Evolutionary conservation across 2,888 invertebrate species (phyloP).

Genomic region (Eulithis testata): DNA sequence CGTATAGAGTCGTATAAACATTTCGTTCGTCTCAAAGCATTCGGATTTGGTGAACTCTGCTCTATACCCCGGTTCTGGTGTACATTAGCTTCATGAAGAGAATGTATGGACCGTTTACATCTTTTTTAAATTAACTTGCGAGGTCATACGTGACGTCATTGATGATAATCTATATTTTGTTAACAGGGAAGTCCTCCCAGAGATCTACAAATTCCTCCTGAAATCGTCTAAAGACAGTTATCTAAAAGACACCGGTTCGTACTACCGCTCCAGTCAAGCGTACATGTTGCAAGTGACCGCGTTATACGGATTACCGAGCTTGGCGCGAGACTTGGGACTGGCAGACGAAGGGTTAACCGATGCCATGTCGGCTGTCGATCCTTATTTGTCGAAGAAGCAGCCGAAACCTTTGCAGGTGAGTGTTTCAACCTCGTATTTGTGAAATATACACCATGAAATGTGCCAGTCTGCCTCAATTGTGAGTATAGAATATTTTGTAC

Average conservation of each 20-base stretch:
- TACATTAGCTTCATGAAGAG: too few species aligned
- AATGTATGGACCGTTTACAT: too few species aligned
- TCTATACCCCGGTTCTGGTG: too few species aligned
- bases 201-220: constrained; percentile 82
- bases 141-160: too few species aligned
- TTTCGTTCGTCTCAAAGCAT: too few species aligned
- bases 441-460: too few species aligned
- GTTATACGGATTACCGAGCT: constrained; percentile 73
- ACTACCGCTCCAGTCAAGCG: constrained; percentile 78
- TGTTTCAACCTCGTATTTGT: not conserved
- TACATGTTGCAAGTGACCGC: constrained; percentile 83
- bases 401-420: constrained; percentile 86
- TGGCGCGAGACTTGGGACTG: constrained; percentile 77
- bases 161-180: not conserved
- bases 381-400: constrained; percentile 86
- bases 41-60: too few species aligned
- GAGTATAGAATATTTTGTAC: too few species aligned
- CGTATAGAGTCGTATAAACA: not conserved
- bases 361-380: constrained; percentile 69
- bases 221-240: constrained; percentile 83
- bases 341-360: constrained; percentile 67
- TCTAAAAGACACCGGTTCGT: constrained; percentile 82
- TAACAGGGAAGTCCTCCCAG: constrained; percentile 88
- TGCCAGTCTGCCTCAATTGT: too few species aligned
- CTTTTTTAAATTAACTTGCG: too few species aligned